phyloP scores from a whole-genome alignment of 2,113 vertebrate genomes.

The Chloroceryle aenea region DNA sequence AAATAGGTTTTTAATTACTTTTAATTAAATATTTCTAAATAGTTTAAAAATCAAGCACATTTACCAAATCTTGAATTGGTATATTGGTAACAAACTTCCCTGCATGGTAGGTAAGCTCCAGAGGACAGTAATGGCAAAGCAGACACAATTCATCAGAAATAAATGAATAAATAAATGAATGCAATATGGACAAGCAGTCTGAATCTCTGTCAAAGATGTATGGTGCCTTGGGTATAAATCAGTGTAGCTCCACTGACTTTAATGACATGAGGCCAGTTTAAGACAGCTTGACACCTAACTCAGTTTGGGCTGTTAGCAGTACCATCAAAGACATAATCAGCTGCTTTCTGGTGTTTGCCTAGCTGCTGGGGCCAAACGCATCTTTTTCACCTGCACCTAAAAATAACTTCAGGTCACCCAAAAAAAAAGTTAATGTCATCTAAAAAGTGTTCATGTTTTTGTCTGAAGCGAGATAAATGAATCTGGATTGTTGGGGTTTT shows the following conservation, averaged over 20 bases:
- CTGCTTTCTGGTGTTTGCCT: background rate
- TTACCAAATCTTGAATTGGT: background rate
- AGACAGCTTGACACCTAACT: background rate
- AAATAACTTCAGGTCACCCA: background rate
- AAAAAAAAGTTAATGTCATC: background rate
- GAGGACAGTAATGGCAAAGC: background rate
- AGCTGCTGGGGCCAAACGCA: background rate
- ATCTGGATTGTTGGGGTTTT: background rate
- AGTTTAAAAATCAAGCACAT: background rate
- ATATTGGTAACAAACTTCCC: background rate
- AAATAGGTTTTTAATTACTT: background rate
- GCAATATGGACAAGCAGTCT: slow-evolving; percentile 24
- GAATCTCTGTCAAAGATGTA: slow-evolving; percentile 12
- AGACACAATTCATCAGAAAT: background rate
- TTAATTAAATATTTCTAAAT: background rate
- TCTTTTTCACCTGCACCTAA: background rate
- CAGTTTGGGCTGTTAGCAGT: slow-evolving; percentile 12
- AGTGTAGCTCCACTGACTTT: slow-evolving; percentile 55
- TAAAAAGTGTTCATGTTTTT: background rate
- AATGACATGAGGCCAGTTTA: background rate
- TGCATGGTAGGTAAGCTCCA: background rate
- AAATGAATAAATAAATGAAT: background rate
- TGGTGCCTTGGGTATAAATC: slow-evolving; percentile 47
- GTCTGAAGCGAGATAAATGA: background rate
- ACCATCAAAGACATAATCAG: slow-evolving; percentile 38